Percentiles rank a stretch among this genome's conserved stretches.
Conservation (phyloP, 2,797 vertebrate species). For the Vespertilio murinus region DNA sequence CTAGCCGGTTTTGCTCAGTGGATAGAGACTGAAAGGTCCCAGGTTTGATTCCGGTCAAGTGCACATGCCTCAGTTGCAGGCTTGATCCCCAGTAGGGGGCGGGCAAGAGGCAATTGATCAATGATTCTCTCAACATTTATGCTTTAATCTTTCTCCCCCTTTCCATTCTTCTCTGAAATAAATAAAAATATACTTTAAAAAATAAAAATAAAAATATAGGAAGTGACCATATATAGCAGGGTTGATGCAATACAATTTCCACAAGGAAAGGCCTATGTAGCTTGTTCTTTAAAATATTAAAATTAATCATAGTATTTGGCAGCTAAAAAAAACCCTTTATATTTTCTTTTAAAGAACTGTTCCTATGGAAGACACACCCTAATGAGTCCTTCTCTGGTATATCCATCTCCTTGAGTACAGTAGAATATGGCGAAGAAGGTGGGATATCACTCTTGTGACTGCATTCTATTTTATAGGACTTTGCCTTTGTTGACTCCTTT, state of each 20-base stretch:
- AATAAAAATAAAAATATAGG: background rate
- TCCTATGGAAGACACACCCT: background rate
- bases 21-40: no score
- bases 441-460: background rate
- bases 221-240: background rate
- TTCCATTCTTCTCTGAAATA: no score
- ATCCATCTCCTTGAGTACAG: background rate
- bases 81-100: no score
- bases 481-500: background rate
- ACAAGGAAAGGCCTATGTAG: background rate
- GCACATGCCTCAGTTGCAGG: no score
- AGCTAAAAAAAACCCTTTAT: background rate
- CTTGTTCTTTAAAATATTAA: background rate
- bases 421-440: background rate
- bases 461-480: background rate
- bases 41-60: no score
- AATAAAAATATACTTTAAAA: background rate
- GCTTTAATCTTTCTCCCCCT: no score
- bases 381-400: background rate
- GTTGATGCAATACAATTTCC: background rate
- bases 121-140: no score
- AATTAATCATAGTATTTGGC: background rate
- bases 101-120: no score
- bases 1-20: no score
- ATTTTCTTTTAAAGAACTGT: background rate